Percentiles rank a stretch among this genome's conserved stretches.
phyloP scores from a whole-genome alignment of 1,140 invertebrate genomes.

The Colletes gigas region DNA sequence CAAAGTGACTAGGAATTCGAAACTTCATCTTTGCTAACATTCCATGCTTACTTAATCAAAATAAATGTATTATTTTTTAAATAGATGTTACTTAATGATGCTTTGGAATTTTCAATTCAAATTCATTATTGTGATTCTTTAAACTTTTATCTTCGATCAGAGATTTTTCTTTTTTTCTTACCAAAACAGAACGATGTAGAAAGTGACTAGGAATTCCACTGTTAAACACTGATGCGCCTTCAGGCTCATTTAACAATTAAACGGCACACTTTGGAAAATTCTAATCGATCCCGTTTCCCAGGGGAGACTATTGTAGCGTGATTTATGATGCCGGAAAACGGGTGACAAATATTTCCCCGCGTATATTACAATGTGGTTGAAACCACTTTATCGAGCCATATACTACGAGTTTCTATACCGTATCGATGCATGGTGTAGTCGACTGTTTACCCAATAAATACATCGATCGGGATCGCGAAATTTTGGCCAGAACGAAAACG shows the following conservation, averaged over 20 bases:
- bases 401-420: background rate
- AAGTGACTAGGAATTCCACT: too few species aligned
- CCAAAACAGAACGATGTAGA: too few species aligned
- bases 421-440: background rate
- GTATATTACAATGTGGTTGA: constrained; percentile 34
- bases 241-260: constrained; percentile 24
- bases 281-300: constrained; percentile 7
- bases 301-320: background rate
- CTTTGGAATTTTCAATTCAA: too few species aligned
- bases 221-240: background rate
- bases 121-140: too few species aligned
- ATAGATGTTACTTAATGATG: too few species aligned
- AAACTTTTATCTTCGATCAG: too few species aligned
- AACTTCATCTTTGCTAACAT: too few species aligned
- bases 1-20: too few species aligned
- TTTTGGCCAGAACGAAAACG: constrained; percentile 5
- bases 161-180: too few species aligned
- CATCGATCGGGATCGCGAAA: constrained; percentile 31
- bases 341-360: constrained; percentile 39
- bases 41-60: too few species aligned
- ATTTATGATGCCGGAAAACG: constrained; percentile 39
- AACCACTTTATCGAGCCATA: constrained; percentile 25
- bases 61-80: too few species aligned
- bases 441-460: constrained; percentile 16
- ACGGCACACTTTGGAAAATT: constrained; percentile 5